phyloP scores from a whole-genome alignment of 1,140 invertebrate genomes.

The Branchinecta lindahli region DNA sequence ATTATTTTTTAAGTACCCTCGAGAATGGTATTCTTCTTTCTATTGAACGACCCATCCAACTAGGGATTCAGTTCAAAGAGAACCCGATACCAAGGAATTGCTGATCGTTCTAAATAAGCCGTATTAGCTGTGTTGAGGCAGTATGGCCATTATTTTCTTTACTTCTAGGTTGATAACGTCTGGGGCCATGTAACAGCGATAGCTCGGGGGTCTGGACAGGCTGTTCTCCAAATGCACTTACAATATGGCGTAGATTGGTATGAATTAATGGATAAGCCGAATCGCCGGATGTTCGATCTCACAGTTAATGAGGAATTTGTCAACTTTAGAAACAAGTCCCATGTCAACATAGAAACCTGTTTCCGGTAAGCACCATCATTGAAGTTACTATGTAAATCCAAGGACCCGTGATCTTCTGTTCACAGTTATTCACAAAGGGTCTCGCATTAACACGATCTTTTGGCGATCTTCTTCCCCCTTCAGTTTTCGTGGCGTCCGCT shows the following conservation, averaged over 20 bases:
- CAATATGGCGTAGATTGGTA: slow-evolving; percentile 39
- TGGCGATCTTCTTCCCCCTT: no score
- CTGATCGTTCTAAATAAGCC: no score
- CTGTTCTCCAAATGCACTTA: slow-evolving; percentile 40
- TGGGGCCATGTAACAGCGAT: slow-evolving; percentile 40
- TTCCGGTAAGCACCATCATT: slow-evolving; percentile 29
- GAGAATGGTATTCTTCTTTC: no score
- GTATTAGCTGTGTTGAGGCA: no score
- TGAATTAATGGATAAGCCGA: slow-evolving; percentile 34
- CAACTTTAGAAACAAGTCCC: slow-evolving; percentile 40
- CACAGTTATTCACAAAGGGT: not conserved
- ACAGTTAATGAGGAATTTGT: slow-evolving; percentile 32
- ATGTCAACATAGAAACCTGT: slow-evolving; percentile 35
- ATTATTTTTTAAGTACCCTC: no score
- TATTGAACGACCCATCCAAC: no score
- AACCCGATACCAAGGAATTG: no score
- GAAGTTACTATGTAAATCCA: not conserved
- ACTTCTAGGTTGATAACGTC: slow-evolving; percentile 34
- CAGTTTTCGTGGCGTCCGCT: no score
- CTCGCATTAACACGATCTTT: no score
- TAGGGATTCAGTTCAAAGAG: no score
- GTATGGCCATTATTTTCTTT: no score
- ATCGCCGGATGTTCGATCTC: slow-evolving; percentile 35
- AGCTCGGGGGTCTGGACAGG: slow-evolving; percentile 41
- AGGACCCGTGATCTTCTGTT: no score